Evolutionary conservation across 2,797 vertebrate genomes (phyloP).

Genomic region (Falco rusticolus): DNA sequence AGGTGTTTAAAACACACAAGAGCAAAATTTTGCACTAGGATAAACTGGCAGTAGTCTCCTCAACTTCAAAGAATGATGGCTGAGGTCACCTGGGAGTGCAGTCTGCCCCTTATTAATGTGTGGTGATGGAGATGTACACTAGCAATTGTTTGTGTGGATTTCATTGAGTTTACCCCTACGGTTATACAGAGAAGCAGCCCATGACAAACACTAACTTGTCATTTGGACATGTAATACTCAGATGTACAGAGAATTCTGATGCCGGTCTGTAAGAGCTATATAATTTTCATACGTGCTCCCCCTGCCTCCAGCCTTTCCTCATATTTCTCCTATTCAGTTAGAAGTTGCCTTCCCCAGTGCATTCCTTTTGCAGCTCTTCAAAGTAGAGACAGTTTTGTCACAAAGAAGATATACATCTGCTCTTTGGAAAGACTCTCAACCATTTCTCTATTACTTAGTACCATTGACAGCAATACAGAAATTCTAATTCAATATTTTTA

Average conservation of each 20-base stretch:
- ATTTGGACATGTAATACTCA: not conserved
- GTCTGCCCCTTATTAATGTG: not conserved
- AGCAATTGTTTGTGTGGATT: not conserved
- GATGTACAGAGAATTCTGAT: not conserved
- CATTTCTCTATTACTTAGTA: not conserved
- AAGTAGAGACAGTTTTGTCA: not conserved
- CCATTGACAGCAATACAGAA: not conserved
- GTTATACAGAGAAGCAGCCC: not conserved
- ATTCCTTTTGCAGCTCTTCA: not conserved
- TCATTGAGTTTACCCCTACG: not conserved
- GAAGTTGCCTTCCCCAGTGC: not conserved
- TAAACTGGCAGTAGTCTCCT: not conserved
- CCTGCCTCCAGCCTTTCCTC: not conserved
- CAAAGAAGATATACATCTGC: not conserved
- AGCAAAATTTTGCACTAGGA: not conserved
- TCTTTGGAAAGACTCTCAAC: not conserved
- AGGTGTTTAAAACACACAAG: not conserved
- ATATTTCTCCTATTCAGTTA: not conserved
- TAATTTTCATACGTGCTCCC: not conserved
- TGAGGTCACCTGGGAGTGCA: not conserved
- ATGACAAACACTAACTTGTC: not conserved
- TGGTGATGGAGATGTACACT: not conserved
- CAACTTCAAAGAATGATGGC: not conserved
- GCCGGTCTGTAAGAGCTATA: not conserved
- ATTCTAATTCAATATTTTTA: not conserved